Evolutionary conservation across 1,140 invertebrate species (phyloP), one percentile per base, ranked within the genome.

Genomic region (Ceratosolen solmsi): DNA sequence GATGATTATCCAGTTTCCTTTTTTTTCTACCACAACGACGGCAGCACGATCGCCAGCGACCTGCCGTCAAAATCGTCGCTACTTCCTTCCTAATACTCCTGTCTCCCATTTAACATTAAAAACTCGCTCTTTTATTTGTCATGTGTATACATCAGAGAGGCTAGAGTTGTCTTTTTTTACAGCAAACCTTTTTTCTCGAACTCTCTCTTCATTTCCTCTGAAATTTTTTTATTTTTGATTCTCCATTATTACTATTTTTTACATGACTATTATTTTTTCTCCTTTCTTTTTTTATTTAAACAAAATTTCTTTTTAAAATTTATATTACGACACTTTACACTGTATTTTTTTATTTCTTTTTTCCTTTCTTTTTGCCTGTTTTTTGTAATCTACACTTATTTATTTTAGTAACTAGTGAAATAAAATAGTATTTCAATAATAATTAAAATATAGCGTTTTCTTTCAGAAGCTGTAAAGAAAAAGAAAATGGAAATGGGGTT

Each of bases 71-170:
- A 70, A 56, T 41, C 65, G 51, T 79, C 33, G 36, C 27, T 54
- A 15, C 51, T 70, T 60, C 54, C 27, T 73, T 60, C 20, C 25
- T 71, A 0, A 8, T 58, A 11, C 46, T 72, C n/a, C 54, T 80
- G 71, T 73, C 27, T 72, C 38, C 78, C 78, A 80, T 80, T 80
- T 80, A 80, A 58, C 60, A 54, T 22, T 58, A n/a, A 75, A 58
- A 74, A 73, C 13, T 73, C 15, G 1, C 74, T 60, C 54, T 77
- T 33, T 77, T n/a, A 15, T 49, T 46, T 17, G 11, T 54, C 20
- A 54, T 56, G 15, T 17, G 0, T 38, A 41, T 22, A 22, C 41
- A 46, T 7, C 4, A 49, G 25, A 27, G 5, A 46, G 38, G 13
- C 15, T 36, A 68, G n/a, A 25, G 68, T 46, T 46, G 65, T 17